Percentiles rank a stretch among this genome's conserved stretches.
These are phyloP conservation scores for Gallinago jamesoni DNA, from an alignment of 2,113 vertebrate genomes.

Conservation along the genomic window DNA sequence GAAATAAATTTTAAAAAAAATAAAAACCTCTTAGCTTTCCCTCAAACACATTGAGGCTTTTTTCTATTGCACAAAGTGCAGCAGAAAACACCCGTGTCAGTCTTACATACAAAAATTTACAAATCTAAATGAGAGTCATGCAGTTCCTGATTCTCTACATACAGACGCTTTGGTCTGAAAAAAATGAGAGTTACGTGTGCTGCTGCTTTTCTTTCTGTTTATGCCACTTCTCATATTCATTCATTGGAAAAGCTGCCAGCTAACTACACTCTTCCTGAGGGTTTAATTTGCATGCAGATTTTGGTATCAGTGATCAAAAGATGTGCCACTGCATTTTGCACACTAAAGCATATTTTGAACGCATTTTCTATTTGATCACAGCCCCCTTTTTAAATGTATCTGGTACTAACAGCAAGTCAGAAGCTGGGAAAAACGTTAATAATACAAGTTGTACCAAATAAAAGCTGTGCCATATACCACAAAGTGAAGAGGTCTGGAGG, in stretches of 20 bases:
- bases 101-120: background rate
- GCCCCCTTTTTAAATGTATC: background rate
- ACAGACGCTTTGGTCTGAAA: background rate
- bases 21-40: background rate
- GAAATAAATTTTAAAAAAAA: background rate
- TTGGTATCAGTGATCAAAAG: background rate
- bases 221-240: background rate
- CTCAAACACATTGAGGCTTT: background rate
- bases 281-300: background rate
- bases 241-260: background rate
- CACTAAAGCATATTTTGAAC: accelerated
- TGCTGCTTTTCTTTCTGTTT: background rate
- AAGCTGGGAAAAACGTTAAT: background rate
- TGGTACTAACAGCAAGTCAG: background rate
- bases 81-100: background rate
- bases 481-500: background rate
- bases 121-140: background rate
- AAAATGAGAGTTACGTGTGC: background rate
- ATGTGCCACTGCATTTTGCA: background rate
- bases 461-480: too few species aligned
- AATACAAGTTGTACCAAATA: background rate
- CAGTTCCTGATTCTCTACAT: background rate
- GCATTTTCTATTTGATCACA: background rate
- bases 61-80: background rate
- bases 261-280: background rate